Percentiles rank a stretch among this genome's conserved stretches.
Conservation (phyloP, 2,113 vertebrate species). For the Lepus timidus region DNA sequence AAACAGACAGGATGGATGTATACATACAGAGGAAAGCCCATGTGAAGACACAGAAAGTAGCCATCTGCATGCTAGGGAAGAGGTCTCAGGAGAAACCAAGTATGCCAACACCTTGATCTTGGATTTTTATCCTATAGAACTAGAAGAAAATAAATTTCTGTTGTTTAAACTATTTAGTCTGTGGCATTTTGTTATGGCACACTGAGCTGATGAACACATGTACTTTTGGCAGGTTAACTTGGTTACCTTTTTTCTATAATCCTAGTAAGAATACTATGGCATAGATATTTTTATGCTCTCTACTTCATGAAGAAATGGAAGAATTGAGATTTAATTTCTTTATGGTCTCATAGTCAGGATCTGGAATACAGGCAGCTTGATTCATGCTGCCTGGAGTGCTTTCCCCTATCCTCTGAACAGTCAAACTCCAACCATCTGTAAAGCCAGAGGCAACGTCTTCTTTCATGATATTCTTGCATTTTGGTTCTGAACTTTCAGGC, state of each 20-base stretch:
- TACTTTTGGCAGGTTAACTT: background rate
- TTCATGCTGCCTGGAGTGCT: background rate
- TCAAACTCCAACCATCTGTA: background rate
- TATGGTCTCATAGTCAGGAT: background rate
- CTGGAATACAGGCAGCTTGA: background rate
- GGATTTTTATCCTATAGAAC: background rate
- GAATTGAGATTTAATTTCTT: background rate
- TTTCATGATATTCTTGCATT: background rate
- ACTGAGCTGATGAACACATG: background rate
- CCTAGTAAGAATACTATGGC: background rate
- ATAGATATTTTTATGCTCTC: background rate
- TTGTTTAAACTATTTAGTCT: background rate
- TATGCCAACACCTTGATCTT: background rate
- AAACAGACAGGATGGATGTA: background rate
- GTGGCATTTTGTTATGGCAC: background rate
- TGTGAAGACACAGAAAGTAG: background rate
- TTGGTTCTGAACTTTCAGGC: background rate
- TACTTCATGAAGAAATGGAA: slow-evolving; percentile 14
- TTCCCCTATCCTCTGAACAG: background rate
- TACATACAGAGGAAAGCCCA: background rate
- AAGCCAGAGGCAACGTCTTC: background rate
- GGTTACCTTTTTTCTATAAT: background rate
- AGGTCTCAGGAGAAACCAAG: background rate
- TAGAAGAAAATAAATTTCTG: background rate
- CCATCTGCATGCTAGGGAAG: background rate